Conservation (phyloP, 2,113 vertebrate genomes). For the Callaeas wilsoni region DNA sequence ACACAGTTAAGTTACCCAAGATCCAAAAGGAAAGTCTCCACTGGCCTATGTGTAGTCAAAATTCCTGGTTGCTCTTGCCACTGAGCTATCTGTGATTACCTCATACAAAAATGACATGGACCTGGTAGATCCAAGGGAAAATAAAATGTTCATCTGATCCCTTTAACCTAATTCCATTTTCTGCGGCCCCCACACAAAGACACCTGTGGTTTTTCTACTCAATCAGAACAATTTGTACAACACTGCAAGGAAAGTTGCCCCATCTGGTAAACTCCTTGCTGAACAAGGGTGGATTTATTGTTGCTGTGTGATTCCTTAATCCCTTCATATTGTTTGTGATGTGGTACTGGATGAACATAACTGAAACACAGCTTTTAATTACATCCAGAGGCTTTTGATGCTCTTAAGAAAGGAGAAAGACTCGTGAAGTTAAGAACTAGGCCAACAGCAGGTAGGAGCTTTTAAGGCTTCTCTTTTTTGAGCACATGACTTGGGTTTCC, state of each 20-base stretch:
- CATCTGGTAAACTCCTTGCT: background rate
- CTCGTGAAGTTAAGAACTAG: background rate
- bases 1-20: background rate
- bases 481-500: background rate
- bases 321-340: background rate
- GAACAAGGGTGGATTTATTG: background rate
- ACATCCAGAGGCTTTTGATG: background rate
- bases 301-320: background rate
- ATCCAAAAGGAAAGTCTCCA: background rate
- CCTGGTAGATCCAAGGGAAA: background rate
- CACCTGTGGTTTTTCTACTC: background rate
- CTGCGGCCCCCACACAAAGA: background rate
- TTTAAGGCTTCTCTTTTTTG: background rate
- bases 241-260: background rate
- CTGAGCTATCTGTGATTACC: background rate
- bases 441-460: background rate
- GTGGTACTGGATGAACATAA: background rate
- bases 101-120: background rate
- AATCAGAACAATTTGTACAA: background rate
- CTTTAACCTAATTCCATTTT: background rate
- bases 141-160: background rate
- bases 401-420: background rate
- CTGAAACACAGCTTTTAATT: conserved; percentile 4
- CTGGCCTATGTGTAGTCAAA: background rate
- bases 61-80: background rate